A percentile compares a stretch with the other conserved stretches of the same genome.
These are phyloP conservation scores for Origma solitaria DNA, from an alignment of 2,113 vertebrate genomes.

Conservation along the genomic window DNA sequence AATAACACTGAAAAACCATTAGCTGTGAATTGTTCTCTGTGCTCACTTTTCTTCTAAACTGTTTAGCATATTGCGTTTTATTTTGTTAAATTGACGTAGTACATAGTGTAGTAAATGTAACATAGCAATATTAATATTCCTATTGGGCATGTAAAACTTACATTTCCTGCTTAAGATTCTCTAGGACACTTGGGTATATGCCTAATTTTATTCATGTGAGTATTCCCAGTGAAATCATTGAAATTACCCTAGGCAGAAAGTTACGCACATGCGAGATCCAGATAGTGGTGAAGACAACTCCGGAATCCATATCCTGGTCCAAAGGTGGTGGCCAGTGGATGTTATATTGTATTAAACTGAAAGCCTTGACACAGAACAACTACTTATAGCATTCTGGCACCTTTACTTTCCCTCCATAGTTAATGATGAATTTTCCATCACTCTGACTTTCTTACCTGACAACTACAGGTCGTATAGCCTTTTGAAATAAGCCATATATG, in stretches of 20 bases:
- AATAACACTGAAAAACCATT: background rate
- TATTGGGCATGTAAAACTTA: background rate
- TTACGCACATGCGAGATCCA: background rate
- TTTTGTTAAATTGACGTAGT: background rate
- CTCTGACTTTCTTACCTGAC: background rate
- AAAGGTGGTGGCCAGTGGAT: background rate
- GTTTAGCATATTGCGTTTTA: background rate
- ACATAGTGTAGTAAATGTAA: background rate
- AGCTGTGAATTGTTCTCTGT: background rate
- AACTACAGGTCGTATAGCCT: background rate
- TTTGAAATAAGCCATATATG: background rate
- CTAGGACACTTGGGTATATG: background rate
- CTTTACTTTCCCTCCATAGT: background rate
- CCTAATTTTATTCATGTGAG: background rate
- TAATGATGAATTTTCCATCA: background rate
- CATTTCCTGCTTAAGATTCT: background rate
- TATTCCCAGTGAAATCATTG: background rate
- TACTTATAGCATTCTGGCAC: background rate
- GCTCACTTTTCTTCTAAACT: background rate
- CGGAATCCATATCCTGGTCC: background rate
- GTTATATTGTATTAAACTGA: background rate
- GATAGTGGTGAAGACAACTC: too few species aligned
- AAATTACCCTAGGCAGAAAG: background rate
- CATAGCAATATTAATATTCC: background rate
- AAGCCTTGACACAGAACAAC: background rate